phyloP scores from a whole-genome alignment of 2,888 invertebrate genomes.

The Dusona sp. region DNA sequence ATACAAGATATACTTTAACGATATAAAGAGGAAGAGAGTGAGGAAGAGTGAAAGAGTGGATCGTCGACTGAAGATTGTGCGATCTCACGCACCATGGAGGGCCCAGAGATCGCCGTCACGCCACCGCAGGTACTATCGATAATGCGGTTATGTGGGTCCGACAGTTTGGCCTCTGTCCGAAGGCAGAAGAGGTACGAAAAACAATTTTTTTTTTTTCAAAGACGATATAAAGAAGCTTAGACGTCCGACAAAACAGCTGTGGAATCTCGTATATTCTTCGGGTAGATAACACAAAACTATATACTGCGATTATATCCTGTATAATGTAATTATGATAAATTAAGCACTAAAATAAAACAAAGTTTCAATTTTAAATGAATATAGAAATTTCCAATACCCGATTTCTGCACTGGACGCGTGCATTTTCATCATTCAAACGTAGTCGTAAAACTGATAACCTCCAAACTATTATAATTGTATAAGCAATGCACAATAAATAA shows the following conservation, averaged over 20 bases:
- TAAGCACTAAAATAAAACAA: neutral
- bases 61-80: slow-evolving; percentile 61
- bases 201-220: slow-evolving; percentile 10
- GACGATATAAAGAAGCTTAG: slow-evolving; percentile 26
- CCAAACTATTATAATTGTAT: too few relatives aligned
- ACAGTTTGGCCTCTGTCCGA: slow-evolving; percentile 30
- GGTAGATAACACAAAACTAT: slow-evolving; percentile 7
- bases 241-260: slow-evolving; percentile 53
- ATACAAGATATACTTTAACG: slow-evolving; percentile 36
- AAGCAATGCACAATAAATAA: too few relatives aligned
- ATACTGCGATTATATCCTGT: neutral
- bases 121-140: slow-evolving; percentile 69
- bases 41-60: slow-evolving; percentile 27
- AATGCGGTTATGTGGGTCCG: slow-evolving; percentile 63
- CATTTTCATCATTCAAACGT: too few relatives aligned
- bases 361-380: neutral
- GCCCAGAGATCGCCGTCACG: slow-evolving; percentile 65
- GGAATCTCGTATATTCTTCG: slow-evolving; percentile 45
- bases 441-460: too few relatives aligned
- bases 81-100: slow-evolving; percentile 67
- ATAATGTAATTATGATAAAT: neutral
- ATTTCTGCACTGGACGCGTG: neutral
- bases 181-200: slow-evolving; percentile 46
- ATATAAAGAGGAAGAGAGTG: slow-evolving; percentile 14
- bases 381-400: neutral